phyloP scores from a whole-genome alignment of 2,888 invertebrate species.

The Ernsta delagoae region DNA sequence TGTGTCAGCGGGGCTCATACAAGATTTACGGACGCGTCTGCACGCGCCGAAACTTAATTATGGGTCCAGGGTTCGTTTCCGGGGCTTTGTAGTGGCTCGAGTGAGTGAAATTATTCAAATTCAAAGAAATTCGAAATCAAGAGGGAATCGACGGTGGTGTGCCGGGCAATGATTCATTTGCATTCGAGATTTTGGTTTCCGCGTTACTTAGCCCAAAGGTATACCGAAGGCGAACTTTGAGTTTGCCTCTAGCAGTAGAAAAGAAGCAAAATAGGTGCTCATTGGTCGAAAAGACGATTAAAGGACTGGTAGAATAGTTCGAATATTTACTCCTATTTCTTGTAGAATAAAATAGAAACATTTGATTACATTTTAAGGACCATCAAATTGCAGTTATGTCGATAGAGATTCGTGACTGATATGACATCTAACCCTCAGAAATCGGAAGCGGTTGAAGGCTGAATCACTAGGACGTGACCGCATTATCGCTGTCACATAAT shows the following conservation, averaged over 20 bases:
- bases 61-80: constrained; percentile 35
- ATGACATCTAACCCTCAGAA: background rate
- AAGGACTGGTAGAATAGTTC: no score
- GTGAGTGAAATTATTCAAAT: constrained; percentile 48
- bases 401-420: no score
- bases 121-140: constrained; percentile 47
- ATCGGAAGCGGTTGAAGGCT: background rate
- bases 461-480: background rate
- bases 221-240: background rate
- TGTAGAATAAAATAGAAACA: no score
- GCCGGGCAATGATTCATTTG: constrained; percentile 45
- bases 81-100: constrained; percentile 32
- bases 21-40: constrained; percentile 21
- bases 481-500: background rate
- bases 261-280: no score
- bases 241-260: background rate
- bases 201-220: background rate
- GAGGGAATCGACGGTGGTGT: constrained; percentile 43
- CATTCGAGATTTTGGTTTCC: constrained; percentile 39
- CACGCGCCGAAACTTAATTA: constrained; percentile 33
- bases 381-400: no score
- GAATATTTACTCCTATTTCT: no score
- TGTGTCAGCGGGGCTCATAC: constrained; percentile 1
- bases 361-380: no score
- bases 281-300: no score